phyloP scores from a whole-genome alignment of 2,888 invertebrate species.

The Trileptium ribeirensis region DNA sequence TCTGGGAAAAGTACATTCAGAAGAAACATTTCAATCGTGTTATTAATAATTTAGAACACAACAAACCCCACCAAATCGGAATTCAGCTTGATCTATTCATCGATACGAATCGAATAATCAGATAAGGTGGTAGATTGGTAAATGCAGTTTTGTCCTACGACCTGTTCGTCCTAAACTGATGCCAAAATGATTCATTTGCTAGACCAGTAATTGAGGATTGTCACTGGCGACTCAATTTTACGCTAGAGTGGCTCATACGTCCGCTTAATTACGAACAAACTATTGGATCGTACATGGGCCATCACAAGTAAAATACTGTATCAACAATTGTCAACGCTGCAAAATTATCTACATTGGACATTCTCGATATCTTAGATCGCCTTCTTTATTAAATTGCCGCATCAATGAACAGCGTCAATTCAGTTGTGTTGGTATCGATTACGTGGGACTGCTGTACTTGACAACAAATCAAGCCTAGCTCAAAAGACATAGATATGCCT shows the following conservation, averaged over 20 bases:
- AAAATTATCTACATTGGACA: not conserved
- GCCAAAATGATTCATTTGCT: not conserved
- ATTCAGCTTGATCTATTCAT: not conserved
- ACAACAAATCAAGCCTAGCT: constrained; percentile 36
- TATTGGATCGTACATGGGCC: constrained; percentile 23
- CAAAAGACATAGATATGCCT: constrained; percentile 48
- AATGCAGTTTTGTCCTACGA: not conserved
- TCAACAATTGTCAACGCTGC: not conserved
- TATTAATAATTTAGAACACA: not conserved
- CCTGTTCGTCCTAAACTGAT: not conserved
- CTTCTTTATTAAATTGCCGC: not conserved
- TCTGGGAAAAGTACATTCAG: not conserved
- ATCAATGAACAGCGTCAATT: not conserved
- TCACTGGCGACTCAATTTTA: not conserved
- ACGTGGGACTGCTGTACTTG: constrained; percentile 52
- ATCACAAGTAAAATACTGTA: constrained; percentile 1
- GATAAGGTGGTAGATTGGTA: not conserved
- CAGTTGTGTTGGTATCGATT: constrained; percentile 45
- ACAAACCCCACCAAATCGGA: not conserved
- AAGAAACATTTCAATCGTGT: not conserved
- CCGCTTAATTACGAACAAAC: not conserved
- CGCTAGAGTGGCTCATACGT: constrained; percentile 13
- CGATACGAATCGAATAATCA: not conserved
- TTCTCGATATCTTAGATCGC: not conserved
- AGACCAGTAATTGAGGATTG: not conserved